Percentiles rank a stretch among this genome's conserved stretches.
Evolutionary conservation across 2,888 invertebrate species (phyloP).

Genomic region (Pardosa pseudoannulata): DNA sequence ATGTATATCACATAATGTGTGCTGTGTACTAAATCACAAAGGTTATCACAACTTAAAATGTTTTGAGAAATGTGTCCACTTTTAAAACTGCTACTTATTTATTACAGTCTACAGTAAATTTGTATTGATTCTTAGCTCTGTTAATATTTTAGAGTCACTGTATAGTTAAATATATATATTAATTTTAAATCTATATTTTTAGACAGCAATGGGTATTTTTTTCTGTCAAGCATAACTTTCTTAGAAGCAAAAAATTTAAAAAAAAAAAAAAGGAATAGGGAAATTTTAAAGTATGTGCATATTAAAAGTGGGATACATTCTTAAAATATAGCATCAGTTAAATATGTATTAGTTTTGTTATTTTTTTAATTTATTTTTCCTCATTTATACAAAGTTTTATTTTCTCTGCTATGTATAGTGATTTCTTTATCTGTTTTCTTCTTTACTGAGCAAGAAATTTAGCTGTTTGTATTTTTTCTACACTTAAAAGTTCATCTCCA

Average conservation of each 20-base stretch:
- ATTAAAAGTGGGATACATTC: constrained; percentile 11
- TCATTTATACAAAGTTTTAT: background rate
- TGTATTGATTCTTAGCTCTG: background rate
- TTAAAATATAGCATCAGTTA: background rate
- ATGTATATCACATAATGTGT: background rate
- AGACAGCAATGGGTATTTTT: no score
- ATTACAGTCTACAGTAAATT: background rate
- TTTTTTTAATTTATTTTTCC: background rate
- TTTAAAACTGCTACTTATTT: background rate
- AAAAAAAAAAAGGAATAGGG: no score
- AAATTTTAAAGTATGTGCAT: background rate
- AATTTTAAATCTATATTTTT: background rate
- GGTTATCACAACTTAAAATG: background rate
- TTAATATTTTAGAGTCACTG: background rate
- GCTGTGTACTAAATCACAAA: background rate
- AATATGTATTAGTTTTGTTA: background rate
- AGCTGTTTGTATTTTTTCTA: background rate
- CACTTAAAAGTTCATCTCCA: background rate
- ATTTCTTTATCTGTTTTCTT: no score
- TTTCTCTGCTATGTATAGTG: background rate
- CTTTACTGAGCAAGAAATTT: background rate
- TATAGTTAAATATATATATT: background rate
- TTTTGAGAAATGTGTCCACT: background rate
- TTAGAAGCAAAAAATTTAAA: no score
- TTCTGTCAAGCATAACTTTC: no score